These are phyloP conservation scores for Drosophila trapezifrons DNA, from an alignment of 1,140 invertebrate species.

Conservation along the genomic window DNA sequence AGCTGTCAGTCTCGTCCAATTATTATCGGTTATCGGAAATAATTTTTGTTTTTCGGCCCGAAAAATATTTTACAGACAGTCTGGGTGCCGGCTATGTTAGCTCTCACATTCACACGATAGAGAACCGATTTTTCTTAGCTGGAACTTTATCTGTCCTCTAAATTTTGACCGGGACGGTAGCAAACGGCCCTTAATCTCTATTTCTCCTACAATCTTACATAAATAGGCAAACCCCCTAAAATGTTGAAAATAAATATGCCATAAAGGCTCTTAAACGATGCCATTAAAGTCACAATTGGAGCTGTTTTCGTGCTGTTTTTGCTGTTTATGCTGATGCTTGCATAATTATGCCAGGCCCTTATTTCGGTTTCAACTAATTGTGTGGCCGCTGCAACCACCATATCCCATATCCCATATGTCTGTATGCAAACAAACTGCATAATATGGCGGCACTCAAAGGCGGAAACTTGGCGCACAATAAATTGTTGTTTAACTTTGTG, in stretches of 20 bases:
- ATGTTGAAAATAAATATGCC: constrained; percentile 6
- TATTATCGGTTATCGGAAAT: too few species aligned
- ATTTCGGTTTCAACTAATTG: constrained; percentile 18
- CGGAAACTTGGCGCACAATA: constrained; percentile 26
- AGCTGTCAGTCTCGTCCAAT: too few species aligned
- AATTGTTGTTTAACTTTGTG: constrained; percentile 41
- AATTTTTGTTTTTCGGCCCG: too few species aligned
- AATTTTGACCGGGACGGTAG: too few species aligned
- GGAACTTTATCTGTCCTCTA: too few species aligned
- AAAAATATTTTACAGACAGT: too few species aligned
- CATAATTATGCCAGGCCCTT: constrained; percentile 25
- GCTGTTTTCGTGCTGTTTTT: neutral
- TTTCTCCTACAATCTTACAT: too few species aligned
- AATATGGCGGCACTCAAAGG: constrained; percentile 34
- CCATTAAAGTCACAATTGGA: neutral
- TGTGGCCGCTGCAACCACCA: constrained; percentile 5
- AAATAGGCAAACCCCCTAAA: too few species aligned
- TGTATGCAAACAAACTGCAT: constrained; percentile 34
- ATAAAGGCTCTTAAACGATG: constrained; percentile 1
- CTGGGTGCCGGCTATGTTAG: too few species aligned
- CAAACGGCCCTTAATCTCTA: too few species aligned
- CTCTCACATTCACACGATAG: too few species aligned
- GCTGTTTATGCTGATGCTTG: constrained; percentile 10
- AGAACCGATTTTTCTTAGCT: too few species aligned
- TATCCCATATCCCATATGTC: neutral